Evolutionary conservation across 2,888 invertebrate species (phyloP), one percentile per base, ranked within the genome.

Genomic region (Spialia ferax): DNA sequence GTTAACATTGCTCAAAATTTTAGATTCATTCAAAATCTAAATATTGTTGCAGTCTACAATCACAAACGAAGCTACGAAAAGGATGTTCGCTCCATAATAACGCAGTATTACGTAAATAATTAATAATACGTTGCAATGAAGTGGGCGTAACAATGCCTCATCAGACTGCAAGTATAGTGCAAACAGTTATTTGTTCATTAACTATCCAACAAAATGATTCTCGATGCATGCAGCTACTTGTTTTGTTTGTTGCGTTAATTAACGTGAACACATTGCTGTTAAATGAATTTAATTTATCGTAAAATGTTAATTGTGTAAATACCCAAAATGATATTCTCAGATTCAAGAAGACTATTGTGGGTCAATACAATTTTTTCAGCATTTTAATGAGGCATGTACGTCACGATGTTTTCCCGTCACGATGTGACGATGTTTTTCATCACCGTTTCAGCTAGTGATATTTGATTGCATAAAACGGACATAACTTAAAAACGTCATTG

Each of bases 61-160:
- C 0, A 13, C 6, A 42, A 42, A 42, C 15, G 6, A 42, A 15
- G 0, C 42, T 15, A 15, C 6, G 15, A 42, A 42, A 42, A 15
- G 42, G 42, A 15, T 42, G n/a, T 42, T 42, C 42, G 15, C n/a
- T 42, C 15, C 42, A 42, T 15, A 42, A 15, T 1, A 42, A 42
- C 15, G 15, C 15, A 6, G 18, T 48, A 48, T 48, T 20, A 48
- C 10, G 48, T 20, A 2, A 48, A 20, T 48, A 48, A 48, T 48
- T 48, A 48, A 42, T 42, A 42, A n/a, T 42, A 42, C 8, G 22
- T 20, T 50, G 50, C 23, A 38, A 22, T 60, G 55, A 32, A 32
- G 22, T 57, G 56, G 10, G 11, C 13, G n/a, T 22, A 57, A 57
- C 56, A 57, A 57, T 57, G n/a, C 32, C 22, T 38, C 56, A 20